Evolutionary conservation across 2,113 vertebrate genomes (phyloP), one percentile per base, ranked within the genome.

Genomic region (Phalacrocorax carbo): DNA sequence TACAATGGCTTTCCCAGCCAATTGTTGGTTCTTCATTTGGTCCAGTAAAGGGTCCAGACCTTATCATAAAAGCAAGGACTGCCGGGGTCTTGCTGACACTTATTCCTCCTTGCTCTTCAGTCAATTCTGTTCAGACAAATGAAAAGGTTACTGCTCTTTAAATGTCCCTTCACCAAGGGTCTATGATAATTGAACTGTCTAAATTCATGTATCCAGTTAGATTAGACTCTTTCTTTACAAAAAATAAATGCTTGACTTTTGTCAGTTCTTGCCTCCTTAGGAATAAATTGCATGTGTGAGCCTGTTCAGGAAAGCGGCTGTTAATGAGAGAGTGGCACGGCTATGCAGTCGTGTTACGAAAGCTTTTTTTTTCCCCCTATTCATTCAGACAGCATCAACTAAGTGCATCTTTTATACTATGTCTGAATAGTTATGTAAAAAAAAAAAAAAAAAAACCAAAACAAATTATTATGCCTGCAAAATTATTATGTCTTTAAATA

Each of bases 161-260:
- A 92, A 77, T 94, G 75, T 66, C 49, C 26, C 55, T 94, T 96
- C 70, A 76, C 46, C 46, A 75, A 91, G 62, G 68, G 60, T 80
- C 92, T 90, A 3, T 75, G 82, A 82, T 96, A 95, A 97, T 86
- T 90, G 79, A 92, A 89, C 88, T 93, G 71, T 84, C 93, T 86
- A 70, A 95, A 90, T 94, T 94, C n/a, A 85, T 72, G 21, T 94
- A 54, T 90, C 76, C 92, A 77, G 62, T 86, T 95, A 81, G 52
- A 73, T 93, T 95, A 96, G 44, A 30, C 52, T 83, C 32, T 96
- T 90, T 64, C 77, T 93, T 90, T 86, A 57, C 2, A 75, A 83
- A 82, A 93, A 91, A 36, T 36, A 82, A 95, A 82, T 87, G 29
- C 58, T 96, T 79, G 38, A 54, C 51, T 94, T 94, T 49, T 92